A percentile compares a stretch with the other conserved stretches of the same genome.
Evolutionary conservation across 2,888 invertebrate species (phyloP).

Genomic region (Archips crataeganus): DNA sequence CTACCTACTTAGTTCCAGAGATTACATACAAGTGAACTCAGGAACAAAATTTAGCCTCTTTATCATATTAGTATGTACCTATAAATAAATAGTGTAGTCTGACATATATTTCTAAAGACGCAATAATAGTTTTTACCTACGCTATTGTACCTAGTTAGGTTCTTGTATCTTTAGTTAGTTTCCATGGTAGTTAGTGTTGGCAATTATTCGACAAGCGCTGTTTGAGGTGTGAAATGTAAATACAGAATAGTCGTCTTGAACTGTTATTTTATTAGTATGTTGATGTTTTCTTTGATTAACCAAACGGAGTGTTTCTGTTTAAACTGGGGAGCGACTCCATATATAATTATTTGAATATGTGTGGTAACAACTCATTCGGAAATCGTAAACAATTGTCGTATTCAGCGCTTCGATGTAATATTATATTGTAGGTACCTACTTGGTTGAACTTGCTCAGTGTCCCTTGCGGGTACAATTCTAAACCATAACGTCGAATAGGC

Average conservation of each 20-base stretch:
- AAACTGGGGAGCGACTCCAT: neutral
- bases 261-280: constrained; percentile 6
- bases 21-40: too few relatives aligned
- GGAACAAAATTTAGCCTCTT: too few relatives aligned
- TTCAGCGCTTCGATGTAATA: neutral
- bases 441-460: neutral
- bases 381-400: neutral
- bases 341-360: neutral
- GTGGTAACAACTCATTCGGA: neutral
- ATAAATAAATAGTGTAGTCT: too few relatives aligned
- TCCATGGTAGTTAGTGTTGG: constrained; percentile 18
- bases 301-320: constrained; percentile 5
- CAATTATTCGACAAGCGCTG: constrained; percentile 14
- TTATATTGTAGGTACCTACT: neutral
- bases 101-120: too few relatives aligned
- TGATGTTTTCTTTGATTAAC: constrained; percentile 21
- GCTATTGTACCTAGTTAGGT: neutral
- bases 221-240: constrained; percentile 25
- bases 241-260: constrained; percentile 9
- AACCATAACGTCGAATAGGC: neutral
- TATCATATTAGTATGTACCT: too few relatives aligned
- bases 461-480: neutral
- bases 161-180: constrained; percentile 6
- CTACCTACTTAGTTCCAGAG: too few relatives aligned
- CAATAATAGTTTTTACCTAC: neutral